Conservation (phyloP, 2,888 invertebrate genomes). For the Nomada goodeniana region DNA sequence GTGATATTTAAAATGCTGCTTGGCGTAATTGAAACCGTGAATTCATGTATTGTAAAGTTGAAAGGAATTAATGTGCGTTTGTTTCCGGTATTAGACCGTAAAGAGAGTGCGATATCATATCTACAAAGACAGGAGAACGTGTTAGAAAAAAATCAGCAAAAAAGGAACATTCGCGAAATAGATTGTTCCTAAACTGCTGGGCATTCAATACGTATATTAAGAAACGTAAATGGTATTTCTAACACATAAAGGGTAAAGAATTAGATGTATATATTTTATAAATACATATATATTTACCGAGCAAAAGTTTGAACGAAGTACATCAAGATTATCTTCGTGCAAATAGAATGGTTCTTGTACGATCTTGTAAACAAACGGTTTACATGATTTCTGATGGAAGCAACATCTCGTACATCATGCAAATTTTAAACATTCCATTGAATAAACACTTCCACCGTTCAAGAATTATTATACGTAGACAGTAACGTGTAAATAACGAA, state of each 20-base stretch:
- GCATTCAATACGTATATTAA: constrained; percentile 6
- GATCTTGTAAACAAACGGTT: not conserved
- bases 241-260: not conserved
- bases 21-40: not conserved
- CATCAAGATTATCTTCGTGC: constrained; percentile 5
- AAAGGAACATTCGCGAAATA: not conserved
- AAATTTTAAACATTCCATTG: constrained; percentile 27
- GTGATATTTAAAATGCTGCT: not conserved
- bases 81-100: not conserved
- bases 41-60: not conserved
- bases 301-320: constrained; percentile 1
- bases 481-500: constrained; percentile 17
- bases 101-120: constrained; percentile 32
- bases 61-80: not conserved
- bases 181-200: not conserved
- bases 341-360: not conserved
- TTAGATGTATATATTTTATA: constrained; percentile 35
- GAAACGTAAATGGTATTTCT: constrained; percentile 23
- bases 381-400: not conserved
- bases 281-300: constrained; percentile 4
- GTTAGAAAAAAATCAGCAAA: not conserved
- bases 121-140: not conserved
- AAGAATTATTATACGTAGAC: not conserved
- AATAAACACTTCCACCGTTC: constrained; percentile 7
- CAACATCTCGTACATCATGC: not conserved